Evolutionary conservation across 2,113 vertebrate species (phyloP), one percentile per base, ranked within the genome.

Genomic region (Phylloscopus trochilus): DNA sequence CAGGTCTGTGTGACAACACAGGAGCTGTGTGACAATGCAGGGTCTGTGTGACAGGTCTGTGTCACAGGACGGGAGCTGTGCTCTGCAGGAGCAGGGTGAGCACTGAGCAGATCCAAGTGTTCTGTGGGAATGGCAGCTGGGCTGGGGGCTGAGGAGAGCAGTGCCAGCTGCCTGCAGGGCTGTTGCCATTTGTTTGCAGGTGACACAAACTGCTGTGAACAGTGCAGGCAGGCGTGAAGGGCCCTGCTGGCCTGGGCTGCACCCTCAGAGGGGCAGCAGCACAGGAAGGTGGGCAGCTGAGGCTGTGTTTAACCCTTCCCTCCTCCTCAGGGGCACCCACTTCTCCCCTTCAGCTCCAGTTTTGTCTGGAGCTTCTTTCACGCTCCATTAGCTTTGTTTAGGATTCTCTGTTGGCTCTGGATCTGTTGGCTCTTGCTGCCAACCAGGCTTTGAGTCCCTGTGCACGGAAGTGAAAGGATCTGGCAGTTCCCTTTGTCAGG

Each of bases 401-500:
- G 84, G 92, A 5, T 74, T 89, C 77, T 85, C 46, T 35, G 16
- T 31, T 79, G 74, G 52, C 85, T 83, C 55, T 83, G 87, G 78
- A 72, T 82, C 66, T 89, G 13, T 60, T 92, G 68, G 67, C 87
- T 77, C 75, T 33, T n/a, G 72, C 90, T 95, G 91, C 87, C 79
- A 76, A 3, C 15, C 46, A 47, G 68, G 41, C 37, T 11, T 37
- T 44, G 84, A 93, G 78, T 85, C 87, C 51, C 41, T 47, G 69
- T 74, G 92, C 52, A 22, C 80, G 84, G 43, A 55, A 77, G 35
- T 47, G 72, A 86, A 80, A 73, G 81, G 63, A 77, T 67, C 60
- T 90, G 80, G 77, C 89, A 73, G 78, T 46, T 93, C 95, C 58
- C 80, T 96, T 73, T 89, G 91, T 77, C 47, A 7, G 46, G 24